Percentiles rank a stretch among this genome's conserved stretches.
Evolutionary conservation across 2,113 vertebrate genomes (phyloP).

Genomic region (Megaceryle torquata): DNA sequence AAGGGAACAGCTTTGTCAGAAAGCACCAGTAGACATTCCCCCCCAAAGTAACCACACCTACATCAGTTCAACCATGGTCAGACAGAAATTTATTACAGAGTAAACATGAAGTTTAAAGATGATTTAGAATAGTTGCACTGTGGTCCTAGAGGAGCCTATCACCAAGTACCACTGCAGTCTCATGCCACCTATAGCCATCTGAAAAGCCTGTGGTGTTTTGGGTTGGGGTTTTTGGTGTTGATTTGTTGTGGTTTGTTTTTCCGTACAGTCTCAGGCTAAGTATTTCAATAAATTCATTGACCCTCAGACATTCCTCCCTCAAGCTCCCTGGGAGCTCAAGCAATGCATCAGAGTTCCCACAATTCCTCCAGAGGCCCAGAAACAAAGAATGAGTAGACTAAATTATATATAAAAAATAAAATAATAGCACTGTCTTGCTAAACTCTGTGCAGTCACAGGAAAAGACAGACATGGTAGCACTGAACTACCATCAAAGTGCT

Average conservation of each 20-base stretch:
- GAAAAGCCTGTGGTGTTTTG: neutral
- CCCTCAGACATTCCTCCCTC: neutral
- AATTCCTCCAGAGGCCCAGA: neutral
- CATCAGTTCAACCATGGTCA: neutral
- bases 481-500: neutral
- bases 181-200: neutral
- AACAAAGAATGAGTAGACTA: neutral
- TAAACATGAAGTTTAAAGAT: neutral
- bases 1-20: neutral
- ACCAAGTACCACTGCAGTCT: fast-evolving
- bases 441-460: neutral
- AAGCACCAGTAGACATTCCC: neutral
- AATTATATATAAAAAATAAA: neutral
- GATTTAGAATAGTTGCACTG: neutral
- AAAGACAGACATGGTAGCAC: neutral
- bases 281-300: neutral
- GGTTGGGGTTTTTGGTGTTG: no score
- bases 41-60: neutral
- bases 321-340: neutral
- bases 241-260: neutral
- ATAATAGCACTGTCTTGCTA: neutral
- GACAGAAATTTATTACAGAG: neutral
- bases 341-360: neutral
- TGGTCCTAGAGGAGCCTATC: neutral
- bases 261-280: neutral